These are phyloP conservation scores for Malthinus seriepunctatus DNA, from an alignment of 2,888 invertebrate species.

Conservation along the genomic window DNA sequence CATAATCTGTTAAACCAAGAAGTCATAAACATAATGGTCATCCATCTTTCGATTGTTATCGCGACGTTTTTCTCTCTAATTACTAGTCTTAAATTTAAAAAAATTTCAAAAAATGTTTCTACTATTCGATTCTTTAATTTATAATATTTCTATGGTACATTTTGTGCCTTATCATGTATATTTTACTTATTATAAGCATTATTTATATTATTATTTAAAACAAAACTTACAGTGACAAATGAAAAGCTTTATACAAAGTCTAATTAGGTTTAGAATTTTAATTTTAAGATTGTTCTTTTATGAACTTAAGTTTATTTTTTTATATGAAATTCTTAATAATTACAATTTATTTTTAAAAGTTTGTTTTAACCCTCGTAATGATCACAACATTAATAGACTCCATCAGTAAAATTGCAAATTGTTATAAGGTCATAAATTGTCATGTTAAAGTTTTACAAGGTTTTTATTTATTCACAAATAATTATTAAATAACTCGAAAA, in stretches of 20 bases:
- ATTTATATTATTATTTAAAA: not conserved
- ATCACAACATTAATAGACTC: too few species aligned
- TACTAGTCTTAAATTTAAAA: not conserved
- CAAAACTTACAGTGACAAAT: slow-evolving; percentile 19
- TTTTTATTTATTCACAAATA: too few species aligned
- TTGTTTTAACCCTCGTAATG: too few species aligned
- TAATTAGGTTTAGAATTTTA: too few species aligned
- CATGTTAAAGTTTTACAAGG: too few species aligned
- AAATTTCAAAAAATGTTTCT: not conserved
- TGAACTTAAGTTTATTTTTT: too few species aligned
- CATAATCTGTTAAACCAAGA: slow-evolving; percentile 5
- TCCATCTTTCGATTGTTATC: not conserved
- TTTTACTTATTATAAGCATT: not conserved
- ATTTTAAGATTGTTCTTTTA: too few species aligned
- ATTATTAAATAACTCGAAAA: too few species aligned
- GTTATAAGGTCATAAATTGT: too few species aligned
- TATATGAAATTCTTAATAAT: too few species aligned
- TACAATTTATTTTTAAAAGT: too few species aligned
- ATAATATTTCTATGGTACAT: not conserved
- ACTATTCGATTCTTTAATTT: not conserved
- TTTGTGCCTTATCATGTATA: not conserved
- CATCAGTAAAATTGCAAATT: too few species aligned
- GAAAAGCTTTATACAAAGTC: slow-evolving; percentile 18
- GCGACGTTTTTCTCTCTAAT: not conserved
- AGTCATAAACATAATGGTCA: not conserved